A percentile compares a stretch with the other conserved stretches of the same genome.
These are phyloP conservation scores for Loriculus beryllinus DNA, from an alignment of 2,797 vertebrate species.

Conservation along the genomic window DNA sequence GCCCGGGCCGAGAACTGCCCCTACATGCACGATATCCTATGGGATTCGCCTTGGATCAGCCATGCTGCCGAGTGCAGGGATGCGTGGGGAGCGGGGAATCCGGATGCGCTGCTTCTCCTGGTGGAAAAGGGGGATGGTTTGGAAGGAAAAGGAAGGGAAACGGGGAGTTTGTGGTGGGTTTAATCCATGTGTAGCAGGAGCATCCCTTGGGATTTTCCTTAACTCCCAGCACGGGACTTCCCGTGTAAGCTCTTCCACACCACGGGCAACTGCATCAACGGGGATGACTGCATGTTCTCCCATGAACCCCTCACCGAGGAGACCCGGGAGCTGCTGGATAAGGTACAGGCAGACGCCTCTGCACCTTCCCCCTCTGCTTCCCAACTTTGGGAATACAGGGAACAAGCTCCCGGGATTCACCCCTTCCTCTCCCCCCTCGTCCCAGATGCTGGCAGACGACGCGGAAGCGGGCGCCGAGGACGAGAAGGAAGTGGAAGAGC, in stretches of 20 bases:
- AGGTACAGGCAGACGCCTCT: conserved; percentile 71
- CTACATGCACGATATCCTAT: conserved; percentile 99
- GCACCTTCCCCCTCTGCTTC: too few relatives aligned
- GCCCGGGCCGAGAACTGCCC: conserved; percentile 93
- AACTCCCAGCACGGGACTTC: conserved; percentile 79
- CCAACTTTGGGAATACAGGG: neutral
- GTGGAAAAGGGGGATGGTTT: too few relatives aligned
- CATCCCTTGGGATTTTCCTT: conserved; percentile 60
- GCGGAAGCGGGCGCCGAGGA: conserved; percentile 94
- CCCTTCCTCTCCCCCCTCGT: too few relatives aligned
- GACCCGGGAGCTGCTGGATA: conserved; percentile 91
- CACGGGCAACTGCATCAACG: conserved; percentile 93
- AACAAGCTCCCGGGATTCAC: neutral
- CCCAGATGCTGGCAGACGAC: conserved; percentile 89
- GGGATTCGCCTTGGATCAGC: neutral
- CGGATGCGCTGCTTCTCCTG: neutral
- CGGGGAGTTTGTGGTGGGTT: neutral
- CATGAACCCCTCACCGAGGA: conserved; percentile 89
- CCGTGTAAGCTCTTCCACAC: conserved; percentile 96
- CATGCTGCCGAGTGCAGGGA: too few relatives aligned
- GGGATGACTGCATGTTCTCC: conserved; percentile 96
- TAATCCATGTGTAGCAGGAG: neutral
- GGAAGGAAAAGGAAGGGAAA: neutral
- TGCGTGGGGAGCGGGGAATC: too few relatives aligned
- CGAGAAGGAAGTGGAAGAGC: conserved; percentile 94